phyloP scores from a whole-genome alignment of 2,888 invertebrate genomes.

The Coelogynopora nodosa region DNA sequence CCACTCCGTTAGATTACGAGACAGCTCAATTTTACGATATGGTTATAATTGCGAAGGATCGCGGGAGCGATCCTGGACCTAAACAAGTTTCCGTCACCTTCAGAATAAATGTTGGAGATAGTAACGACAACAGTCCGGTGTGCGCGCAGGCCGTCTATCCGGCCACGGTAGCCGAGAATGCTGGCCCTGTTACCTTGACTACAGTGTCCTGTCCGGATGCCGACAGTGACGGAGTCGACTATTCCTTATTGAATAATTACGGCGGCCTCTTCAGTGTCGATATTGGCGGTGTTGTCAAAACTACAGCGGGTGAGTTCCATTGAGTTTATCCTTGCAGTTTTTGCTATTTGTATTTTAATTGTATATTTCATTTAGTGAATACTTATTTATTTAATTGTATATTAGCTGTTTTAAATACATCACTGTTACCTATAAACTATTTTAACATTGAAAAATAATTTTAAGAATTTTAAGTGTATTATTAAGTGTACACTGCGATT shows the following conservation, averaged over 20 bases:
- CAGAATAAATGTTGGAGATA: background rate
- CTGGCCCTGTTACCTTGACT: background rate
- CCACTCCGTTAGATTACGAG: constrained; percentile 38
- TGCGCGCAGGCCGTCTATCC: background rate
- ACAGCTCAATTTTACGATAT: background rate
- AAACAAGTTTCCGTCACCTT: background rate
- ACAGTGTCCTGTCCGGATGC: constrained; percentile 40
- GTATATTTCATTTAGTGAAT: no score
- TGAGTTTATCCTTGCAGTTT: no score
- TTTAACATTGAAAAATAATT: no score
- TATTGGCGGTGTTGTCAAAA: no score
- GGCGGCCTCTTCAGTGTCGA: background rate
- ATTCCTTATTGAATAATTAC: constrained; percentile 3
- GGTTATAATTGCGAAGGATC: constrained; percentile 17
- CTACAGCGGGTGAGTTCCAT: no score
- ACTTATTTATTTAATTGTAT: no score
- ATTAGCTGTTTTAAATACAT: no score
- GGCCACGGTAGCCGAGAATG: constrained; percentile 32
- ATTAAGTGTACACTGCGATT: no score
- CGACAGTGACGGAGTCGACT: constrained; percentile 1
- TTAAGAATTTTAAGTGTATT: no score
- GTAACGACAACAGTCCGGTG: constrained; percentile 13
- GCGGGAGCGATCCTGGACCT: background rate
- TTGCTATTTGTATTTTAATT: no score
- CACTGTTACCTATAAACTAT: no score